A percentile compares a stretch with the other conserved stretches of the same genome.
phyloP scores from a whole-genome alignment of 1,140 invertebrate genomes.

The Drosophila funebris region DNA sequence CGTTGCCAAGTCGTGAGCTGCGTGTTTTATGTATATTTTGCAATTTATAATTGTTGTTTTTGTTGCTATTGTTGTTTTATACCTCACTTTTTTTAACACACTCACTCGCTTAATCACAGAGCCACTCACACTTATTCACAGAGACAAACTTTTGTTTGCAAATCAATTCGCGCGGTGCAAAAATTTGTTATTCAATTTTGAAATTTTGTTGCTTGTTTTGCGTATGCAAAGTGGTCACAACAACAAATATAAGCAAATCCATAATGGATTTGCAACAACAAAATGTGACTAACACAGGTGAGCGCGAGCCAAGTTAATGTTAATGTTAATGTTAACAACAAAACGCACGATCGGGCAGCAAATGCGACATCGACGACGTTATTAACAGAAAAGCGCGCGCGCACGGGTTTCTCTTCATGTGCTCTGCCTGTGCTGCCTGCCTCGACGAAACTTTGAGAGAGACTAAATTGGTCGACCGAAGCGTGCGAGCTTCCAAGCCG shows the following conservation, averaged over 20 bases:
- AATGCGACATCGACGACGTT: slow-evolving; percentile 29
- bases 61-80: slow-evolving; percentile 13
- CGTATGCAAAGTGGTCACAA: slow-evolving; percentile 42
- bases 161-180: slow-evolving; percentile 67
- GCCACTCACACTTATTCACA: slow-evolving; percentile 32
- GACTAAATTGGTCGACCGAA: slow-evolving; percentile 44
- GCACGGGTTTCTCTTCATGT: slow-evolving; percentile 20
- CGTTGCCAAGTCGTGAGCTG: slow-evolving; percentile 38
- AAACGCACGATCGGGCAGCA: slow-evolving; percentile 49
- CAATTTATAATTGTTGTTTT: slow-evolving; percentile 48
- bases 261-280: slow-evolving; percentile 23
- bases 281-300: slow-evolving; percentile 27
- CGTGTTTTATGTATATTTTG: slow-evolving; percentile 40
- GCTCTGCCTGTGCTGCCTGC: slow-evolving; percentile 48
- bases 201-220: slow-evolving; percentile 52
- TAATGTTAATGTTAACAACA: slow-evolving; percentile 46
- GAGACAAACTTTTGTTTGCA: slow-evolving; percentile 58
- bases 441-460: slow-evolving; percentile 69
- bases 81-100: slow-evolving; percentile 28
- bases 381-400: slow-evolving; percentile 31
- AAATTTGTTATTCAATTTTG: slow-evolving; percentile 61
- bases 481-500: slow-evolving; percentile 39
- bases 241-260: slow-evolving; percentile 30
- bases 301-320: slow-evolving; percentile 34
- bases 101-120: slow-evolving; percentile 21